A percentile compares a stretch with the other conserved stretches of the same genome.
Conservation (phyloP, 1,140 invertebrate genomes). For the Drosophila fuyamai region DNA sequence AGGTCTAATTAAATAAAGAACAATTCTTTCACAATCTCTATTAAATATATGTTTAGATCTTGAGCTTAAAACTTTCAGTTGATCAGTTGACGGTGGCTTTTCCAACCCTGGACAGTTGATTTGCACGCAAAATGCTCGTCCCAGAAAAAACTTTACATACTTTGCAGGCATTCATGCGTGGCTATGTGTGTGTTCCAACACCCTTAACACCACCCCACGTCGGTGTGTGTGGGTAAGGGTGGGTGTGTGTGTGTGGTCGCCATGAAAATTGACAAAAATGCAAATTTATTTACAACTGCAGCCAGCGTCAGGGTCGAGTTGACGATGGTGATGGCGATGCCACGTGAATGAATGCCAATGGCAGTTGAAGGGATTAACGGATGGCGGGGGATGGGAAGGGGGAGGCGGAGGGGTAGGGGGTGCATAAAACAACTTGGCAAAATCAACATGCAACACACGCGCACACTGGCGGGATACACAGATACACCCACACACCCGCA, state of each 20-base stretch:
- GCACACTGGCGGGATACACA: not conserved
- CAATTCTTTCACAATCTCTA: too few relatives aligned
- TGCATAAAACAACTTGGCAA: conserved; percentile 59
- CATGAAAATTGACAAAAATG: conserved; percentile 81
- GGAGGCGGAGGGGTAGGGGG: not conserved
- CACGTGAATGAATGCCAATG: conserved; percentile 72
- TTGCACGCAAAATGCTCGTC: conserved; percentile 11
- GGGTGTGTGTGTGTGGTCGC: conserved; percentile 41
- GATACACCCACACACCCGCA: not conserved
- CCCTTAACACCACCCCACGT: conserved; percentile 16
- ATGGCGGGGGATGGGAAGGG: not conserved
- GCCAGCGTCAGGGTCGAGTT: conserved; percentile 57
- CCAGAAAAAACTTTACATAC: conserved; percentile 70
- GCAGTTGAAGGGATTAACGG: conserved; percentile 7
- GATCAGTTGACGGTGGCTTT: not conserved
- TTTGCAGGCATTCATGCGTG: conserved; percentile 60
- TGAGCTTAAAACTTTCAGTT: not conserved
- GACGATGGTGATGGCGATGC: conserved; percentile 40
- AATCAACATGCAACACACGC: conserved; percentile 66
- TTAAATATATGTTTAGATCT: too few relatives aligned
- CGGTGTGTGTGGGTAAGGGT: not conserved
- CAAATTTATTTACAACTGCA: conserved; percentile 80
- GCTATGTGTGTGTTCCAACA: conserved; percentile 28
- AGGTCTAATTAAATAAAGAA: too few relatives aligned
- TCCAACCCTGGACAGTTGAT: conserved; percentile 15